Evolutionary conservation across 2,113 vertebrate species (phyloP), one percentile per base, ranked within the genome.

Genomic region (Centropus bengalensis): DNA sequence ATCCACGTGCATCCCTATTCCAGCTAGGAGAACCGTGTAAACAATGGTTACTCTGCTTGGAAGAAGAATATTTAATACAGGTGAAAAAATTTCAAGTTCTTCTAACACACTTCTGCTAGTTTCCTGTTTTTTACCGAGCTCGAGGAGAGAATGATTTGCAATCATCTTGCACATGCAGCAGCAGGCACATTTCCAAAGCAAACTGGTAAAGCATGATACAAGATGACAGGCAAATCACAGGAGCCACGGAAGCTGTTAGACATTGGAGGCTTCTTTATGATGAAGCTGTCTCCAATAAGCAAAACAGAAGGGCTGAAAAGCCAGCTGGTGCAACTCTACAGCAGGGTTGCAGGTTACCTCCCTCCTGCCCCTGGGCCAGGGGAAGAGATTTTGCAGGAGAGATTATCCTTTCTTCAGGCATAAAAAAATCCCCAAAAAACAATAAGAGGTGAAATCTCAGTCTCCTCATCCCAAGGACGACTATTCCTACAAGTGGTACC

Each of bases 241-340:
- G 40, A 84, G 63, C 73, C 14, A 28, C 3, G 22, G 92, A 74
- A 80, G 93, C 55, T 69, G 19, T 9, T 19, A 24, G 73, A n/a
- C 2, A 1, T 2, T 0, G 0, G 20, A 63, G 32, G 0, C 47
- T 19, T 5, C 54, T 23, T 66, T 7, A 8, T 1, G 40, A 51
- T 16, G 45, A 36, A 67, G 47, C 64, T 45, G 40, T 28, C 33
- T 33, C 56, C 55, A 26, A 52, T 0, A 10, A 36, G 74, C 12
- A 27, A 21, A 76, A 12, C 45, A 26, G 23, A 20, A 10, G 30
- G 80, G 49, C 28, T 28, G 12, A 28, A 86, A 76, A 45, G 9
- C 4, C 1, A 2, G 40, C 80, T 45, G 38, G 44, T 36, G 56
- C 20, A 19, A 36, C 4, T 82, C 17, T 28, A 58, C 22, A 60